Evolutionary conservation across 2,888 invertebrate species (phyloP).

Genomic region (Acanthoscelides obtectus): DNA sequence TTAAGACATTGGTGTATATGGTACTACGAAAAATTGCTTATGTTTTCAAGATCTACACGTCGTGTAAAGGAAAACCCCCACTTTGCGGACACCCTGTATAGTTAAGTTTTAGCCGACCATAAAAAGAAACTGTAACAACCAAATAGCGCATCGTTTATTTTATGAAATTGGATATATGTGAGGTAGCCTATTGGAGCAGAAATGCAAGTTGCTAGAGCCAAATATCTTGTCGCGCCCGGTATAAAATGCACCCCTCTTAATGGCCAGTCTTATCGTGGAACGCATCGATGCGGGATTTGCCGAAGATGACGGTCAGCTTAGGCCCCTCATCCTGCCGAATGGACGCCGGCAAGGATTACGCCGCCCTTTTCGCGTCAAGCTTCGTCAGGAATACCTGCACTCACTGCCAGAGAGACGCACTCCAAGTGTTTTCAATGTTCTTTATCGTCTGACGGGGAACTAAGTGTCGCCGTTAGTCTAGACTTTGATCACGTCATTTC

Average conservation of each 20-base stretch:
- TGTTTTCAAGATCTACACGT: too few relatives aligned
- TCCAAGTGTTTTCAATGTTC: neutral
- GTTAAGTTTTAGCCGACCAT: too few relatives aligned
- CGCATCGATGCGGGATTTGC: constrained; percentile 27
- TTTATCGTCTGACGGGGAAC: neutral
- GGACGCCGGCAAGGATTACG: constrained; percentile 24
- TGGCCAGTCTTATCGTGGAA: neutral
- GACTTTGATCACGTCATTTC: neutral
- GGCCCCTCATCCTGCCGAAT: constrained; percentile 22
- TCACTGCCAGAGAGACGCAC: neutral
- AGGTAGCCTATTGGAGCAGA: too few relatives aligned
- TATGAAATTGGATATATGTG: too few relatives aligned
- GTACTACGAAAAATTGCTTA: too few relatives aligned
- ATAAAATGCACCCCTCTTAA: neutral
- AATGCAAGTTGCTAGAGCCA: too few relatives aligned
- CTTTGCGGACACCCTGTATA: too few relatives aligned
- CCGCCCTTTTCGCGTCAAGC: constrained; percentile 21
- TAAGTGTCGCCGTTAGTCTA: neutral
- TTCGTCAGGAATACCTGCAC: neutral
- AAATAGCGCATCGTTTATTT: too few relatives aligned
- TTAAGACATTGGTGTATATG: too few relatives aligned
- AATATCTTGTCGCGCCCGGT: neutral
- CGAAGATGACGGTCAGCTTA: constrained; percentile 40
- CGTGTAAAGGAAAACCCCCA: too few relatives aligned
- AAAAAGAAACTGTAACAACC: too few relatives aligned